Percentiles rank a stretch among this genome's conserved stretches.
These are phyloP conservation scores for Saguinus midas DNA, from an alignment of 2,113 vertebrate genomes.

Conservation along the genomic window DNA sequence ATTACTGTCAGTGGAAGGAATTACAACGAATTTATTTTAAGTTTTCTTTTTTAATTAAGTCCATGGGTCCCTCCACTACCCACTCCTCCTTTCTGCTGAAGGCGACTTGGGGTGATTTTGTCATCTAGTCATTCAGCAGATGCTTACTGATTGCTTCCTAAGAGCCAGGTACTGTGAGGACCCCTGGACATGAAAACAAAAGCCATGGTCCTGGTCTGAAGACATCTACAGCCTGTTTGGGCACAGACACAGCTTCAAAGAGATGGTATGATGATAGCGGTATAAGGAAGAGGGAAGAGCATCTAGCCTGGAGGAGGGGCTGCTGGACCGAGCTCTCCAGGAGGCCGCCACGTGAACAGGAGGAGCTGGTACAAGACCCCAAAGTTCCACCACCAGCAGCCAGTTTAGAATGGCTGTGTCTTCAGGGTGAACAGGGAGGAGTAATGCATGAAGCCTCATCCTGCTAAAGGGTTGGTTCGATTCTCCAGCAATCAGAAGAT, in stretches of 20 bases:
- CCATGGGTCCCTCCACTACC: too few relatives aligned
- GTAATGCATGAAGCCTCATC: too few relatives aligned
- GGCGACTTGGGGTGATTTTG: not conserved
- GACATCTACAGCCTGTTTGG: not conserved
- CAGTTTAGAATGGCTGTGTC: not conserved
- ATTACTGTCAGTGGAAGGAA: not conserved
- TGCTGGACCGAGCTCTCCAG: not conserved
- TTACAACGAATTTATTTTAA: not conserved
- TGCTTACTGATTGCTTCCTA: not conserved
- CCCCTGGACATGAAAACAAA: not conserved
- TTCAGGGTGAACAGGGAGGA: not conserved
- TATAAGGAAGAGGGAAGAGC: not conserved
- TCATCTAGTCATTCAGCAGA: not conserved
- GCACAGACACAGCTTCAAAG: not conserved
- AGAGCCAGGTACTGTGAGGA: not conserved
- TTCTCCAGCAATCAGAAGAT: not conserved
- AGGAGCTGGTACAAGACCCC: not conserved
- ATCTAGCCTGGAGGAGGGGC: fast-evolving
- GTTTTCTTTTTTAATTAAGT: too few relatives aligned
- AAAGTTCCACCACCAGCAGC: not conserved
- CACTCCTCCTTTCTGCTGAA: not conserved
- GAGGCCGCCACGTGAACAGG: not conserved
- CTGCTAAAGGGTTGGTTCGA: not conserved
- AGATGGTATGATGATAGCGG: too few relatives aligned
- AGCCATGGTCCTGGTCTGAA: not conserved